phyloP scores from a whole-genome alignment of 2,888 invertebrate genomes.

The Phrixothrix hirtus region DNA sequence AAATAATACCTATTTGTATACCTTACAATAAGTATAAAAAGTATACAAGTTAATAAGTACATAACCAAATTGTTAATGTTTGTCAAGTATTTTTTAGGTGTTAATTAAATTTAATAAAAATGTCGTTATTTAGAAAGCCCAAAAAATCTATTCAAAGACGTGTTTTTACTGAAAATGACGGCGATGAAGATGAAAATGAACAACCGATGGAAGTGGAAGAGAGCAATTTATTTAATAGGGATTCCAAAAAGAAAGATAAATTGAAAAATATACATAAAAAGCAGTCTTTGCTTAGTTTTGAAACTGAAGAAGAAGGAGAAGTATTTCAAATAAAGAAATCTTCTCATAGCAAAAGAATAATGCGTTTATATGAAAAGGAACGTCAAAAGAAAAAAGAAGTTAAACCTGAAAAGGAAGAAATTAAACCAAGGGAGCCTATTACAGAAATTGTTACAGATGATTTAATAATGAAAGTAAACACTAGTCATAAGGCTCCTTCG shows the following conservation, averaged over 20 bases:
- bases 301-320: conserved; percentile 78
- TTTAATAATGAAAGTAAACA: conserved; percentile 63
- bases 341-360: conserved; percentile 86
- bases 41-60: neutral
- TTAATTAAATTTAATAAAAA: conserved; percentile 43
- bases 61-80: neutral
- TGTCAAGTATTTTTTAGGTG: neutral
- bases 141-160: conserved; percentile 80
- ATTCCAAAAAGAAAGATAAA: conserved; percentile 43
- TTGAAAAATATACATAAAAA: conserved; percentile 51
- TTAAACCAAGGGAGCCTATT: conserved; percentile 59
- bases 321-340: conserved; percentile 96
- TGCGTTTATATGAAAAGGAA: conserved; percentile 82
- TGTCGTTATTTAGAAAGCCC: conserved; percentile 88
- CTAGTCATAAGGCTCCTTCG: conserved; percentile 50
- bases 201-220: conserved; percentile 54
- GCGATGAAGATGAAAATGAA: conserved; percentile 67
- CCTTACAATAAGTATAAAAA: neutral
- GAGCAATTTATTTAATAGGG: conserved; percentile 41
- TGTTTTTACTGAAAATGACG: conserved; percentile 69
- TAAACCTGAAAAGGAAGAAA: conserved; percentile 47
- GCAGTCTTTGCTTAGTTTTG: conserved; percentile 79
- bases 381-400: conserved; percentile 64
- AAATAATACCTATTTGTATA: no score
- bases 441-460: conserved; percentile 72